A percentile compares a stretch with the other conserved stretches of the same genome.
Evolutionary conservation across 1,140 invertebrate species (phyloP).

Genomic region (Daktulosphaira vitifoliae): DNA sequence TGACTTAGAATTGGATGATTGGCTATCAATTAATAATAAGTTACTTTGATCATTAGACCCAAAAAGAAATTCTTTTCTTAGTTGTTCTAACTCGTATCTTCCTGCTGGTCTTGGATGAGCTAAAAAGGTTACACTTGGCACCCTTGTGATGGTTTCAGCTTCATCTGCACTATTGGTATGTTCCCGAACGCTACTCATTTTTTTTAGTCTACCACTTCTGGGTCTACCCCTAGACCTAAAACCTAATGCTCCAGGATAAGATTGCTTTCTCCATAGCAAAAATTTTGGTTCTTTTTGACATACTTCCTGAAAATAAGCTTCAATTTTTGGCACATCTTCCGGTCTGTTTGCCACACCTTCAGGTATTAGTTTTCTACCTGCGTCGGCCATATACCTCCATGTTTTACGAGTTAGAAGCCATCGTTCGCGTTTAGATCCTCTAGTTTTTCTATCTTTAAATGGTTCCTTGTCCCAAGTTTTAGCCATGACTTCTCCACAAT

Average conservation of each 20-base stretch:
- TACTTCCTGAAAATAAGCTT: constrained; percentile 73
- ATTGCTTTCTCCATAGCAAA: constrained; percentile 69
- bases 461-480: constrained; percentile 34
- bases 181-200: constrained; percentile 54
- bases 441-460: constrained; percentile 32
- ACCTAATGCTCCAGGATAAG: constrained; percentile 59
- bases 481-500: background rate
- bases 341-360: constrained; percentile 56
- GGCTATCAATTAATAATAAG: constrained; percentile 42
- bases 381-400: constrained; percentile 83
- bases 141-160: constrained; percentile 43
- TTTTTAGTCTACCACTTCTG: constrained; percentile 46
- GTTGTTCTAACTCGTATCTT: constrained; percentile 56
- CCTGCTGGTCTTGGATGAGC: constrained; percentile 42
- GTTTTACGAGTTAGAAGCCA: constrained; percentile 80
- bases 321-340: constrained; percentile 67
- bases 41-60: constrained; percentile 30
- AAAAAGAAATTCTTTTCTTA: constrained; percentile 55
- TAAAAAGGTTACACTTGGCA: constrained; percentile 19
- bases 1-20: constrained; percentile 40
- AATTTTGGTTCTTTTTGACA: constrained; percentile 67
- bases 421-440: constrained; percentile 46
- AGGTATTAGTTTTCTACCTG: constrained; percentile 71
- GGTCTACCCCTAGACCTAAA: constrained; percentile 48
- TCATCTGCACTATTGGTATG: constrained; percentile 54